These are phyloP conservation scores for Saguinus midas DNA, from an alignment of 2,113 vertebrate species.

Conservation along the genomic window DNA sequence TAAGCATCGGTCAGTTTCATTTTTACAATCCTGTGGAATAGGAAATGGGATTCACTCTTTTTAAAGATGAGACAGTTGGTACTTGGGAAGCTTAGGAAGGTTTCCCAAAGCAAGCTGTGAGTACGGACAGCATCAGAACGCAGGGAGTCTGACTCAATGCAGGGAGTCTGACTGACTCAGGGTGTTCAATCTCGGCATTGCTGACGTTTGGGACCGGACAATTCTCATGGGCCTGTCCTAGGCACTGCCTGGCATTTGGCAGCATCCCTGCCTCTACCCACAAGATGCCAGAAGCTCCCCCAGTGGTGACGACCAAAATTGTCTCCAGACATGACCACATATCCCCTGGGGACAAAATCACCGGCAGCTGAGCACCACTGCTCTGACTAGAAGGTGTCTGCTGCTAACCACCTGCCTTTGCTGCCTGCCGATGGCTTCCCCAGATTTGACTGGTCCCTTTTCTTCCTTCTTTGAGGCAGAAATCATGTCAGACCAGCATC, in stretches of 20 bases:
- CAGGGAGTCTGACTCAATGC: background rate
- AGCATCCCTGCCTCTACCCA: background rate
- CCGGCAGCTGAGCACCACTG: background rate
- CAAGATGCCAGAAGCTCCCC: background rate
- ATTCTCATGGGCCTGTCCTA: background rate
- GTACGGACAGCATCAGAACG: rapidly evolving
- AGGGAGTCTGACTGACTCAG: background rate
- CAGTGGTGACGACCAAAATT: background rate
- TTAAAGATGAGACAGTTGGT: background rate
- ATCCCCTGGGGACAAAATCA: background rate
- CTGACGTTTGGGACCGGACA: background rate
- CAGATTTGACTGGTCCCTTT: background rate
- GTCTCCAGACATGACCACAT: background rate
- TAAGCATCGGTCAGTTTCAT: rapidly evolving
- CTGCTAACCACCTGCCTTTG: background rate
- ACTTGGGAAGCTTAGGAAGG: background rate
- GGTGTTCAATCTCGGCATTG: background rate
- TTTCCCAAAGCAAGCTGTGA: background rate
- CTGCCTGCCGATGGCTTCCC: background rate
- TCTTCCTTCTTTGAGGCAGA: background rate
- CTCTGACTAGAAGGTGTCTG: background rate
- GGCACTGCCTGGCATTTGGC: too few relatives aligned
- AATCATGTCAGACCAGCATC: background rate
- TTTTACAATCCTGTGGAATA: background rate
- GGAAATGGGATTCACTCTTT: background rate